Conservation (phyloP, 2,113 vertebrate genomes). For the Capreolus pygargus region DNA sequence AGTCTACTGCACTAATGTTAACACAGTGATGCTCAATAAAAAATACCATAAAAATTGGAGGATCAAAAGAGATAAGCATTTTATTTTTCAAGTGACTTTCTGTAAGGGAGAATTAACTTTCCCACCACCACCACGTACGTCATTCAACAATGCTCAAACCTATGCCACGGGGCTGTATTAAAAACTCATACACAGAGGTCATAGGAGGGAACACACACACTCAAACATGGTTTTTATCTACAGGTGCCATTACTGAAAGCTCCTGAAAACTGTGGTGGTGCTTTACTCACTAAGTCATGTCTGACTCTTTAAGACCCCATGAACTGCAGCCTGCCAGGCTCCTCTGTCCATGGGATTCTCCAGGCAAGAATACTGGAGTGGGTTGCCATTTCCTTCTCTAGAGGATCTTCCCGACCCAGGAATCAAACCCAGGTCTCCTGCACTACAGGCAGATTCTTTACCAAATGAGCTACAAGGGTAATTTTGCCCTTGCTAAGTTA, state of each 20-base stretch:
- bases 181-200: neutral
- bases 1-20: neutral
- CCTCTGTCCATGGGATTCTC: neutral
- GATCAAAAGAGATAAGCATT: neutral
- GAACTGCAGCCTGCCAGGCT: neutral
- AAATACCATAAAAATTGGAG: neutral
- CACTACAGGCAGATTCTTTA: neutral
- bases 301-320: neutral
- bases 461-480: neutral
- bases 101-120: neutral
- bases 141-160: neutral
- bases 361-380: neutral
- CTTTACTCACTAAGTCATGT: neutral
- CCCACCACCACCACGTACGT: neutral
- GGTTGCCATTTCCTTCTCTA: neutral
- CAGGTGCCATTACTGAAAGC: neutral
- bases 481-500: constrained; percentile 51
- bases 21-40: neutral
- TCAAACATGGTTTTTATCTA: neutral
- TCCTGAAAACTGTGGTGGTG: neutral
- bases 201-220: neutral
- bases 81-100: neutral
- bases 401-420: neutral
- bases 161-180: neutral
- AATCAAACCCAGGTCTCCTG: neutral